Base-by-base conservation (phyloP, 2,113 vertebrate genomes). In the Chunga burmeisteri region DNA sequence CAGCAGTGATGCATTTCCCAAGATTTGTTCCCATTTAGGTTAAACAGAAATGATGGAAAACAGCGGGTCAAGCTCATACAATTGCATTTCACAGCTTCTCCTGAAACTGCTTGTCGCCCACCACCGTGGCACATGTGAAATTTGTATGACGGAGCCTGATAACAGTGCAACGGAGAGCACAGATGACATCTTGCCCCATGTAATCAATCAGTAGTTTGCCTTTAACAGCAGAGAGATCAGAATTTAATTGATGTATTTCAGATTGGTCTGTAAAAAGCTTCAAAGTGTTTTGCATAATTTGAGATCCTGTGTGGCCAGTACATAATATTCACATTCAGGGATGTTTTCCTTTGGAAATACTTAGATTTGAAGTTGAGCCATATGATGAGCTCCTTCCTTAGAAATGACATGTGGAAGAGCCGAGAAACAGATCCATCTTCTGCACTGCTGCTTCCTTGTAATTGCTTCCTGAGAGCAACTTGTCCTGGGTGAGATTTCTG, bases 401-500 rank as follows among this genome's bases (percentile, higher is more conserved):
- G 67, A 92, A 83, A 61, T 94, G 96, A 90, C 90, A 88, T 40
- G 61, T 96, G 72, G 80, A 93, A 93, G 95, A 95, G 90, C 78
- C 81, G 90, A 96, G 88, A 88, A 96, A 86, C 77, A 93, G 68
- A 94, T 95, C 91, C 88, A 89, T 97, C 97, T 96, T 95, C 96
- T 95, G 94, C 81, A 92, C 94, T 97, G 92, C 90, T 96, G 96
- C 96, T 94, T 97, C 93, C 65, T 86, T 94, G 90, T 94, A 95
- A 94, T 97, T 97, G 96, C 88, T 97, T 97, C 96, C 93, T 88
- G 90, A 96, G 67, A 97, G 88, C 88, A 96, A 63, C 92, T 93
- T 94, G 92, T 96, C 90, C 93, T 94, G 75, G 87, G 32, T 4
- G 9, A 67, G 83, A 96, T 95, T 96, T 96, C 65, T 88, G 71